Percentiles rank a stretch among this genome's conserved stretches.
Evolutionary conservation across 2,888 invertebrate species (phyloP).

Genomic region (Clunio marinus): DNA sequence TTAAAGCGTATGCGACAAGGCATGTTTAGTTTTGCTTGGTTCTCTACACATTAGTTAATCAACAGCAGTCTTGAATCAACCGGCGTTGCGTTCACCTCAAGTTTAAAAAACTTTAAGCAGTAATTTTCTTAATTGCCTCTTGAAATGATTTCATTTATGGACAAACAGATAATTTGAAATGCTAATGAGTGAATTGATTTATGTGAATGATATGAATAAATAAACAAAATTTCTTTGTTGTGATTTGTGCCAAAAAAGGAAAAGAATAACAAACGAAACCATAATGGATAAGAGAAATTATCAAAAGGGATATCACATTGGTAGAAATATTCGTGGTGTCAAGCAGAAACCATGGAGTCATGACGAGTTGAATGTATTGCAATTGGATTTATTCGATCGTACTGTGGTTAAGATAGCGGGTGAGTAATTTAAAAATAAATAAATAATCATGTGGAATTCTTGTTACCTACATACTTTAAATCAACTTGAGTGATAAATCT

Average conservation of each 20-base stretch:
- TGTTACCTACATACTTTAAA: no score
- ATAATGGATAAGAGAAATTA: constrained; percentile 17
- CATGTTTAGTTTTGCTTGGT: not conserved
- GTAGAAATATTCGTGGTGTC: constrained; percentile 15
- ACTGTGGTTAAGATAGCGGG: constrained; percentile 35
- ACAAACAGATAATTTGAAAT: constrained; percentile 8
- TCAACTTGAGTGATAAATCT: no score
- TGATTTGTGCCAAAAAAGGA: not conserved
- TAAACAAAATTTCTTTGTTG: not conserved
- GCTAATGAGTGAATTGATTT: not conserved
- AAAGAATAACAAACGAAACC: not conserved
- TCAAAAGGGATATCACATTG: constrained; percentile 1
- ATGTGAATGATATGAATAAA: not conserved
- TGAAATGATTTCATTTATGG: not conserved
- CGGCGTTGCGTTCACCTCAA: constrained; percentile 1
- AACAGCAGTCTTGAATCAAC: constrained; percentile 15
- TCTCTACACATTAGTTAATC: not conserved
- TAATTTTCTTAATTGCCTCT: no score
- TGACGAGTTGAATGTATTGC: constrained; percentile 21
- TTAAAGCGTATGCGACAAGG: constrained; percentile 7
- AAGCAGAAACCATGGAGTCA: constrained; percentile 32
- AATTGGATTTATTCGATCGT: constrained; percentile 35
- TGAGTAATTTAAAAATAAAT: no score
- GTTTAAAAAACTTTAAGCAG: not conserved
- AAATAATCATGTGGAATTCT: no score